Percentiles rank a stretch among this genome's conserved stretches.
phyloP scores from a whole-genome alignment of 2,888 invertebrate genomes.

The Periphyllus acericola region DNA sequence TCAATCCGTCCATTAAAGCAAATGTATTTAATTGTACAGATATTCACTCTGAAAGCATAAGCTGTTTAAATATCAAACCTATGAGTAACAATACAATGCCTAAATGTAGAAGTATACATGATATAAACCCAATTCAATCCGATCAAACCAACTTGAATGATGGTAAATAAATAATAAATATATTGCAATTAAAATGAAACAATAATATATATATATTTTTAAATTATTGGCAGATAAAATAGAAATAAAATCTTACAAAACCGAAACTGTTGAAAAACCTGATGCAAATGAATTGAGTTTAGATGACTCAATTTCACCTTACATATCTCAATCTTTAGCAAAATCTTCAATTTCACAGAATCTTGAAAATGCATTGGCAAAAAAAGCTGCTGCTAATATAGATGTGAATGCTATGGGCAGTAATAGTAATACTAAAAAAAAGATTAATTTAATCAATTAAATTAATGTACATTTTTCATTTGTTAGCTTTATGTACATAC shows the following conservation, averaged over 20 bases:
- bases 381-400: not conserved
- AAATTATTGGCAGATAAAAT: not conserved
- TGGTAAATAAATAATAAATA: too few relatives aligned
- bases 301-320: not conserved
- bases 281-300: not conserved
- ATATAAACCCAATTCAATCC: not conserved
- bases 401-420: conserved; percentile 6
- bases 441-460: not conserved
- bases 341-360: not conserved
- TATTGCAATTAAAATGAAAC: not conserved
- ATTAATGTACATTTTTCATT: not conserved
- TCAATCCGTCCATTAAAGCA: not conserved
- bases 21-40: not conserved
- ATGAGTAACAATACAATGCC: not conserved
- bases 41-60: not conserved
- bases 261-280: not conserved
- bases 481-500: conserved; percentile 75
- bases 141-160: not conserved
- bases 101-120: not conserved
- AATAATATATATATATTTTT: not conserved
- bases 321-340: not conserved
- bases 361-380: not conserved
- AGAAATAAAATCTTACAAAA: too few relatives aligned
- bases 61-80: not conserved
- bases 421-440: not conserved